phyloP scores from a whole-genome alignment of 2,888 invertebrate species.

The Melanostoma mellinum region DNA sequence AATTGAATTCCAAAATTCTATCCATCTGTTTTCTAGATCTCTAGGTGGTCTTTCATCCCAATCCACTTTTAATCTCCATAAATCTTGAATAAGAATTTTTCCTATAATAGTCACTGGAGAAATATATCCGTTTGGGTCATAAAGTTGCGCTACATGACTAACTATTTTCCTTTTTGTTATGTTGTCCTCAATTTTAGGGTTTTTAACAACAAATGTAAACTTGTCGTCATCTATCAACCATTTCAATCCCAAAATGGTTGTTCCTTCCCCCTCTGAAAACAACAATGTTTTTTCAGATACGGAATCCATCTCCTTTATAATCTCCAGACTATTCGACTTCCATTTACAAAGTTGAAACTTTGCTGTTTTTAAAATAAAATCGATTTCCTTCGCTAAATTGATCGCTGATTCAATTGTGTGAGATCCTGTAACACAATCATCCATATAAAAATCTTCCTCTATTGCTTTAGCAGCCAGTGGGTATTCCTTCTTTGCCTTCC shows the following conservation, averaged over 20 bases:
- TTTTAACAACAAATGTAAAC: slow-evolving; percentile 37
- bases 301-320: slow-evolving; percentile 18
- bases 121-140: slow-evolving; percentile 44
- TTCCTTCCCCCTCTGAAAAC: slow-evolving; percentile 30
- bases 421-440: slow-evolving; percentile 45
- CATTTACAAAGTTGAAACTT: slow-evolving; percentile 29
- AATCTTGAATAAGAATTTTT: slow-evolving; percentile 22
- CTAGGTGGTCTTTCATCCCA: slow-evolving; percentile 31
- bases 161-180: slow-evolving; percentile 23
- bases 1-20: slow-evolving; percentile 19
- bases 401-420: slow-evolving; percentile 21
- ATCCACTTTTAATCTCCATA: slow-evolving; percentile 16
- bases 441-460: slow-evolving; percentile 43
- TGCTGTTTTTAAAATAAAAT: slow-evolving; percentile 21
- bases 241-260: slow-evolving; percentile 43
- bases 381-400: slow-evolving; percentile 17
- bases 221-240: slow-evolving; percentile 24
- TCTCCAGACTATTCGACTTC: slow-evolving; percentile 35
- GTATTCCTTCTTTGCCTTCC: slow-evolving; percentile 16
- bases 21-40: slow-evolving; percentile 33
- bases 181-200: not conserved
- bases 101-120: slow-evolving; percentile 28
- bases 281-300: not conserved
- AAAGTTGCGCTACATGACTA: slow-evolving; percentile 27
- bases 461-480: slow-evolving; percentile 29